phyloP scores from a whole-genome alignment of 2,888 invertebrate genomes.

The Ormyrus nitidulus region DNA sequence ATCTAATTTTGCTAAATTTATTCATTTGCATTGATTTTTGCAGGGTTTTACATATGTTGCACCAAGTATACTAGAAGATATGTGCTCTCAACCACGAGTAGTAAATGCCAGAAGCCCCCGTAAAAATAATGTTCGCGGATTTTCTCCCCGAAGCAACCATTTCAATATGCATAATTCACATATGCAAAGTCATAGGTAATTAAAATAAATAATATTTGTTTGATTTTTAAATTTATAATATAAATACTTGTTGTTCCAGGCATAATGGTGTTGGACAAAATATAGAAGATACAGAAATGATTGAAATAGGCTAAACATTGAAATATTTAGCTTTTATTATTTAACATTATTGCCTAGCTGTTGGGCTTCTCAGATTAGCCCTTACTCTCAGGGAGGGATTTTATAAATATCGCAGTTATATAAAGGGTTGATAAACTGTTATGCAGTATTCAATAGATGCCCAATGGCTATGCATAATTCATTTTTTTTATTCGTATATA shows the following conservation, averaged over 20 bases:
- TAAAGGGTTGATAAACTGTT: constrained; percentile 58
- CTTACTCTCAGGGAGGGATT: constrained; percentile 68
- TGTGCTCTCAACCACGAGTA: constrained; percentile 86
- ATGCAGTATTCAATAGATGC: constrained; percentile 62
- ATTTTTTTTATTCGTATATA: constrained; percentile 63
- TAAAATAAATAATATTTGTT: not conserved
- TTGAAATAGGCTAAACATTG: constrained; percentile 70
- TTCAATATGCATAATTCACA: constrained; percentile 48
- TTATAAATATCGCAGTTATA: constrained; percentile 63
- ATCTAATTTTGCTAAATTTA: constrained; percentile 16
- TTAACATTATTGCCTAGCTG: constrained; percentile 59
- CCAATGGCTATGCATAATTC: constrained; percentile 67
- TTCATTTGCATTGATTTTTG: constrained; percentile 58
- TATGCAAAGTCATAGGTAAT: constrained; percentile 47
- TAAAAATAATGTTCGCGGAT: constrained; percentile 75
- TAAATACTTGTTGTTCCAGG: constrained; percentile 58
- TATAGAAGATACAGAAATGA: constrained; percentile 72
- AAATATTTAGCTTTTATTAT: constrained; percentile 48
- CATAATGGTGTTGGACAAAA: constrained; percentile 69
- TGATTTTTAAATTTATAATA: not conserved
- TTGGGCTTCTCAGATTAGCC: constrained; percentile 65
- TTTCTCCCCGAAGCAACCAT: constrained; percentile 63
- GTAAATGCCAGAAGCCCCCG: constrained; percentile 90
- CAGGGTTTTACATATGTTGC: constrained; percentile 99
- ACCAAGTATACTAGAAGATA: constrained; percentile 94